Percentiles rank a stretch among this genome's conserved stretches.
Conservation (phyloP, 1,140 invertebrate genomes). For the Meteorus sp. region DNA sequence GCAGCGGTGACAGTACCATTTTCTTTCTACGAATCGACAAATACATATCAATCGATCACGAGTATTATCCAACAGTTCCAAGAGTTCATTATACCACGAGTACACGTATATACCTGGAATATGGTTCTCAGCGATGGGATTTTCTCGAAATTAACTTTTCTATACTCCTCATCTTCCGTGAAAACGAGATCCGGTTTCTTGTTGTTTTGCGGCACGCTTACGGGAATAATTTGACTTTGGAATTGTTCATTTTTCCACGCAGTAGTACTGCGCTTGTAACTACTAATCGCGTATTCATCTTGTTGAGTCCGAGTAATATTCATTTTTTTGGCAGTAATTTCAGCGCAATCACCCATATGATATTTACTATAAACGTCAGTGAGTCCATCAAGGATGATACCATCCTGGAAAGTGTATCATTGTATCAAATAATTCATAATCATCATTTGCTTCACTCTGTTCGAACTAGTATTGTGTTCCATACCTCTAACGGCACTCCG, state of each 20-base stretch:
- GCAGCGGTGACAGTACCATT: slow-evolving; percentile 97
- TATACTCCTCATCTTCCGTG: slow-evolving; percentile 93
- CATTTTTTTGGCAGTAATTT: slow-evolving; percentile 95
- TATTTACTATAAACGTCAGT: slow-evolving; percentile 97
- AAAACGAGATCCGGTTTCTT: slow-evolving; percentile 78
- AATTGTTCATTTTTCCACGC: slow-evolving; percentile 82
- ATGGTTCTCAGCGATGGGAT: slow-evolving; percentile 85
- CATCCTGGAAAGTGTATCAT: slow-evolving; percentile 82
- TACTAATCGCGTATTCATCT: slow-evolving; percentile 92
- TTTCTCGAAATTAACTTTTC: slow-evolving; percentile 93
- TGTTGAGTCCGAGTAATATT: slow-evolving; percentile 85
- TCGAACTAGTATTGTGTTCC: no score
- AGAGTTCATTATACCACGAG: slow-evolving; percentile 6
- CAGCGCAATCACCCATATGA: slow-evolving; percentile 99
- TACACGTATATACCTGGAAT: no score
- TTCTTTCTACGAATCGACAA: slow-evolving; percentile 66
- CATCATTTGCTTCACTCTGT: no score
- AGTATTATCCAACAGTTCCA: background rate
- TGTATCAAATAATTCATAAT: no score
- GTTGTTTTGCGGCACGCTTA: slow-evolving; percentile 80
- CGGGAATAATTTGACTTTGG: slow-evolving; percentile 83
- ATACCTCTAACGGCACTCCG: slow-evolving; percentile 79
- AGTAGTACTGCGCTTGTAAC: slow-evolving; percentile 87
- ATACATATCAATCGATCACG: background rate
- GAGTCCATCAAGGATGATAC: slow-evolving; percentile 94